A percentile compares a stretch with the other conserved stretches of the same genome.
These are phyloP conservation scores for Baronia brevicornis DNA, from an alignment of 2,888 invertebrate genomes.

Conservation along the genomic window DNA sequence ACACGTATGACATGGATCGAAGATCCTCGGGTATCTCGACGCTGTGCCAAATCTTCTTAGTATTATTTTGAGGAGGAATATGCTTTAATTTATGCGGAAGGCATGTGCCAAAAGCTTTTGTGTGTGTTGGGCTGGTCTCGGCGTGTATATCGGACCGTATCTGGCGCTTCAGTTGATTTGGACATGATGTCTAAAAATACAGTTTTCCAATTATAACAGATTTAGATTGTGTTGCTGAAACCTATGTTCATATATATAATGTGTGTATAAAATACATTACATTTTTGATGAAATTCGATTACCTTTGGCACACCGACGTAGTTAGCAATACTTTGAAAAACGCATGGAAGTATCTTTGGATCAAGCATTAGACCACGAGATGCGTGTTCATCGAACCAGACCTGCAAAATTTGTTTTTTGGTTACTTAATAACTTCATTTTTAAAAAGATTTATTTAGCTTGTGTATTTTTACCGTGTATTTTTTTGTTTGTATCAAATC, in stretches of 20 bases:
- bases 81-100: slow-evolving; percentile 69
- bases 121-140: slow-evolving; percentile 60
- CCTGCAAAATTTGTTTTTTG: slow-evolving; percentile 31
- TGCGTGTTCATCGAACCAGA: slow-evolving; percentile 68
- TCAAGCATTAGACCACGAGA: slow-evolving; percentile 56
- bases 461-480: too few species aligned
- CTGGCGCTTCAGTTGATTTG: slow-evolving; percentile 63
- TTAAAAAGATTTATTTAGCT: too few species aligned
- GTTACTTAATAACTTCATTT: slow-evolving; percentile 1
- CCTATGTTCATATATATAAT: too few species aligned
- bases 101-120: slow-evolving; percentile 67
- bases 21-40: slow-evolving; percentile 75
- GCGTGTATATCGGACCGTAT: slow-evolving; percentile 65
- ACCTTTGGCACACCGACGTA: slow-evolving; percentile 44
- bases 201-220: not conserved
- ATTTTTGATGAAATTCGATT: slow-evolving; percentile 4
- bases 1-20: slow-evolving; percentile 76
- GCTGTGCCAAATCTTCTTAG: slow-evolving; percentile 70
- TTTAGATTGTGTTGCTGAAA: too few species aligned
- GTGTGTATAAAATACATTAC: too few species aligned
- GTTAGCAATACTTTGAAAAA: slow-evolving; percentile 49
- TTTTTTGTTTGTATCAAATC: too few species aligned
- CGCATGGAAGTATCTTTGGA: slow-evolving; percentile 60
- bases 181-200: slow-evolving; percentile 52
- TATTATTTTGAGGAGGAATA: slow-evolving; percentile 70